phyloP scores from a whole-genome alignment of 2,113 vertebrate genomes.

The Eonycteris spelaea region DNA sequence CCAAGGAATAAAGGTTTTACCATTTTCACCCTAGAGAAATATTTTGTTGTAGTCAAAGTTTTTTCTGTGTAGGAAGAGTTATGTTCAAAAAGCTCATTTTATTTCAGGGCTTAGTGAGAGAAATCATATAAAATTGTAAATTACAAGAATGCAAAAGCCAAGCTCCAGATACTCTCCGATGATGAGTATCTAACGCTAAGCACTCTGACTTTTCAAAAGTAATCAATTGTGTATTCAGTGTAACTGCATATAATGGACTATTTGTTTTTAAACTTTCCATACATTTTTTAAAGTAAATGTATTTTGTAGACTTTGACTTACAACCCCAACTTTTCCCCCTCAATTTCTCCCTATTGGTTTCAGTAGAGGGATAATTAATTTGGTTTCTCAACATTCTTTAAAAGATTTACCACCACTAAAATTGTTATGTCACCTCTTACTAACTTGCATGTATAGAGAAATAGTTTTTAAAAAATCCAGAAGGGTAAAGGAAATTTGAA shows the following conservation, averaged over 20 bases:
- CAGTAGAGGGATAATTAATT: conserved; percentile 53
- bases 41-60: conserved; percentile 44
- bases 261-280: neutral
- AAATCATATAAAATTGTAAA: conserved; percentile 39
- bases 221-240: neutral
- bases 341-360: neutral
- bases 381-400: conserved; percentile 5
- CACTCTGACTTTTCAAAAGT: conserved; percentile 23
- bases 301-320: conserved; percentile 9
- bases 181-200: neutral
- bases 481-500: neutral
- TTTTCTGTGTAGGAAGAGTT: conserved; percentile 31
- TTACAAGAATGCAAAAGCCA: neutral
- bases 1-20: conserved; percentile 49
- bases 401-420: neutral
- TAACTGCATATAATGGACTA: neutral
- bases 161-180: neutral
- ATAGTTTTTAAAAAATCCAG: neutral
- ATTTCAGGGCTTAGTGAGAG: conserved; percentile 22
- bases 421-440: neutral
- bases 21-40: conserved; percentile 55
- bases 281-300: neutral
- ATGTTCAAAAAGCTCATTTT: conserved; percentile 41
- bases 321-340: neutral
- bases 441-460: neutral